These are phyloP conservation scores for Candidula unifasciata DNA, from an alignment of 2,888 invertebrate species.

Conservation along the genomic window DNA sequence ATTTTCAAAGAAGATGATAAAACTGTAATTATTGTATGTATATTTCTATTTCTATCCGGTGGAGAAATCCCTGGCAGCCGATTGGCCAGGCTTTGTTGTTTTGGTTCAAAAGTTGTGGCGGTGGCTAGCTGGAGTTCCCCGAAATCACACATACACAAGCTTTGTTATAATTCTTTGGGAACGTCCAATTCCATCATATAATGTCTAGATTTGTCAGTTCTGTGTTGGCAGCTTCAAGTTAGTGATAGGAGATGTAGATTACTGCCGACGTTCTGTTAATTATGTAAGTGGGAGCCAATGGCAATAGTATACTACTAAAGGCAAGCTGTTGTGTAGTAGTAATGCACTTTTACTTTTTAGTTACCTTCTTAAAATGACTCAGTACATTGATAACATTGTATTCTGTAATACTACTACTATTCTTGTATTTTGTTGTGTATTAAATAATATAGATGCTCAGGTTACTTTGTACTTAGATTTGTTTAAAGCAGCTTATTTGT, in stretches of 20 bases:
- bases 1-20: background rate
- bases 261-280: background rate
- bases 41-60: conserved; percentile 50
- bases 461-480: no score
- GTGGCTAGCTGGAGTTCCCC: conserved; percentile 52
- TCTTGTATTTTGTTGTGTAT: no score
- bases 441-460: no score
- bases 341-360: no score
- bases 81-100: conserved; percentile 67
- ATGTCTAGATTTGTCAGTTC: no score
- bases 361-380: no score
- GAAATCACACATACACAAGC: background rate
- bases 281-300: background rate
- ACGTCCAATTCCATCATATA: no score
- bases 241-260: background rate
- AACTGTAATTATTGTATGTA: background rate
- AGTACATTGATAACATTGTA: no score
- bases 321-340: no score
- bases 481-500: no score
- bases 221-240: conserved; percentile 1
- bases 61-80: conserved; percentile 58
- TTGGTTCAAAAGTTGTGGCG: conserved; percentile 74
- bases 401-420: no score
- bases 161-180: background rate
- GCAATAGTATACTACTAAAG: no score